Base-by-base conservation (phyloP, 2,888 invertebrate genomes). In the Hydropsyche betteni region DNA sequence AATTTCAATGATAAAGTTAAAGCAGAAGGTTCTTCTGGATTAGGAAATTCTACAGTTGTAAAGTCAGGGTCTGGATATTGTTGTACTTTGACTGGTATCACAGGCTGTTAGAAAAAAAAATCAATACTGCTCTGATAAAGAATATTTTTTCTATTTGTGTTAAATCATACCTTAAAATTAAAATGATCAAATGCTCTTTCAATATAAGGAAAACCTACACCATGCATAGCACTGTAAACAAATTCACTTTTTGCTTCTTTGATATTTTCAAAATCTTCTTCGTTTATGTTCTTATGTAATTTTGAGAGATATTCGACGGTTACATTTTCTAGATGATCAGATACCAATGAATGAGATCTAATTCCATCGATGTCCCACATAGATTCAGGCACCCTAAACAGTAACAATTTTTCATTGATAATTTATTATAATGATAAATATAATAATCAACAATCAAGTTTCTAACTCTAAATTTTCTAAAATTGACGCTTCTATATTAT, bases 181-280 rank as follows among this genome's bases (percentile, higher is more conserved):
- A 93, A 92, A 8, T 86, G 84, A 79, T 91, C 86, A 82, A 98
- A 94, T 1, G 95, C 94, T 80, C 90, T 87, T 75, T 89, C 84
- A 77, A 98, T 89, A 82, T 90, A 97, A 2, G 90, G 85, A 82
- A 94, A 93, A 0, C 98, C 98, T 4, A 99, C 98, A 4, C 99
- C 99, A 83, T 99, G 99, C 95, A 99, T 97, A 0, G 99, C 95
- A 10, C 98, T 97, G 83, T 98, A 99, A 0, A 95, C 94, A 79
- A 96, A 91, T 72, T 89, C 89, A 0, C 94, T 82, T 0, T 86
- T 83, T 0, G 90, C 88, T 16, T 85, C 86, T 58, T 83, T 84
- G 80, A 92, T 92, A 52, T 89, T 83, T 55, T 88, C 85, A 51
- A 90, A 80, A 8, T 88, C 84, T 2, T 87, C 87, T 44, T 88